phyloP scores from a whole-genome alignment of 1,140 invertebrate species.

The Formica exsecta region DNA sequence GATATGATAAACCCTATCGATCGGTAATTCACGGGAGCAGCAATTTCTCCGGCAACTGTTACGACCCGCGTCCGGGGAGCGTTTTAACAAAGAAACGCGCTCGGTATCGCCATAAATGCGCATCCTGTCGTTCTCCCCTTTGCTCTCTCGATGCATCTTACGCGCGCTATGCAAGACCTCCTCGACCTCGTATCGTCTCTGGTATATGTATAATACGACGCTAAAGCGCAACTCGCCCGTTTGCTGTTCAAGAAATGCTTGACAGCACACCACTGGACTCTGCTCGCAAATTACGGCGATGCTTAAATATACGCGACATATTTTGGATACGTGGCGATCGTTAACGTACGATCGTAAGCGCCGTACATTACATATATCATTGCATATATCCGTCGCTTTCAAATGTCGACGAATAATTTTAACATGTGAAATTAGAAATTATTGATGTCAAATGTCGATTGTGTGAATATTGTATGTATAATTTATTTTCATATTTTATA shows the following conservation, averaged over 20 bases:
- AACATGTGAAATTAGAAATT: neutral
- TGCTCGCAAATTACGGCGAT: neutral
- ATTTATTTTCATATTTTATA: no score
- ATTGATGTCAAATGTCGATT: neutral
- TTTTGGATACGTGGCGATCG: neutral
- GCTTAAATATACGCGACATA: constrained; percentile 6
- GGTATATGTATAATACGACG: neutral
- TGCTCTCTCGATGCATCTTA: neutral
- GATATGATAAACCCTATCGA: constrained; percentile 25
- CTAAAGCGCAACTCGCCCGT: constrained; percentile 19
- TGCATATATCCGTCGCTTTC: neutral
- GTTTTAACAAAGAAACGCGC: constrained; percentile 46
- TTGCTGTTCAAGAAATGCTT: neutral
- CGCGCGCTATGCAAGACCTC: constrained; percentile 18
- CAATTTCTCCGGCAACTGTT: constrained; percentile 36
- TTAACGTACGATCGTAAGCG: neutral
- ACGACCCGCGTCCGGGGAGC: constrained; percentile 3
- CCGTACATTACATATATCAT: neutral
- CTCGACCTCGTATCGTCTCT: neutral
- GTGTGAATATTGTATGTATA: no score
- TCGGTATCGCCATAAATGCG: neutral
- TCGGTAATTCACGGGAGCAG: constrained; percentile 39
- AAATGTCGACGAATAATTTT: neutral
- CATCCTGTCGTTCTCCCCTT: no score
- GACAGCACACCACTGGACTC: no score